Evolutionary conservation across 2,797 vertebrate genomes (phyloP).

Genomic region (Momotus momota): DNA sequence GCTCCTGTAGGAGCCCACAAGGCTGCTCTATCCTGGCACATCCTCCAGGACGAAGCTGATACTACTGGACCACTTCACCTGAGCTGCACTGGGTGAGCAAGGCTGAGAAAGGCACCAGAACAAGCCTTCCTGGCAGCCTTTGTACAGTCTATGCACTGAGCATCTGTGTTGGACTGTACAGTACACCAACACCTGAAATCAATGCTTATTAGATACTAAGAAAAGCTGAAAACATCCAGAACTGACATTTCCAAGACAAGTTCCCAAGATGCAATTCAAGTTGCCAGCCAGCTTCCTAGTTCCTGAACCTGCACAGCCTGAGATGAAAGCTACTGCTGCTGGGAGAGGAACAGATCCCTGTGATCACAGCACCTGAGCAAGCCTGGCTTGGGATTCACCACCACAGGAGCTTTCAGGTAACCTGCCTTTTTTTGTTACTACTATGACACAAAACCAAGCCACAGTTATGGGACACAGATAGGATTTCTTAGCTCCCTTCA

Average conservation of each 20-base stretch:
- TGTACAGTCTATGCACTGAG: neutral
- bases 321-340: neutral
- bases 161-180: neutral
- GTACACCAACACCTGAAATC: neutral
- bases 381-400: neutral
- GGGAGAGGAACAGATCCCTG: neutral
- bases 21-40: neutral
- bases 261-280: neutral
- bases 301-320: neutral
- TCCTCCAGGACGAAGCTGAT: neutral
- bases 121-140: fast-evolving
- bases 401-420: neutral
- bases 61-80: neutral
- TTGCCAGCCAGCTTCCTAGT: neutral
- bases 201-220: neutral
- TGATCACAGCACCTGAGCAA: neutral
- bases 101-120: neutral
- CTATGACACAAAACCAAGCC: neutral
- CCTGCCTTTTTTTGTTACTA: neutral
- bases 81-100: neutral
- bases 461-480: fast-evolving
- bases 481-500: neutral
- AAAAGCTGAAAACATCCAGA: neutral
- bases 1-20: neutral
- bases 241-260: neutral